phyloP scores from a whole-genome alignment of 64 coral and sea anemone genomes.

The Stichodactyla mertensii region DNA sequence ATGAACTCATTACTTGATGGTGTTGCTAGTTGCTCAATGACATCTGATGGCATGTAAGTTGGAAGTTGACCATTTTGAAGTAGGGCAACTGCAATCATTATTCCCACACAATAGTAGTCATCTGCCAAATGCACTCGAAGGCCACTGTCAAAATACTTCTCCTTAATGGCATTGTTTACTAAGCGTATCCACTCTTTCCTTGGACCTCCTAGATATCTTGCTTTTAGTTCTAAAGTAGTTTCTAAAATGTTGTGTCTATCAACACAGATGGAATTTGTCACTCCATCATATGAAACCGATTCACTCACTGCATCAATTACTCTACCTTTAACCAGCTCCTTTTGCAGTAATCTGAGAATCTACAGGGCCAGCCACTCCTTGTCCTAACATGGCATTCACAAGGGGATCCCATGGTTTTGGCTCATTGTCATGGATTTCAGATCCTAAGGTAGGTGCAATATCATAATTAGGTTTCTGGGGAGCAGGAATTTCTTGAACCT shows the following conservation, averaged over 20 bases:
- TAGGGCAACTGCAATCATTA: slow-evolving; percentile 34
- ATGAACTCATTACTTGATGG: slow-evolving; percentile 5
- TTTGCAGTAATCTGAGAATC: slow-evolving; percentile 19
- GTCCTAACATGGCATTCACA: background rate
- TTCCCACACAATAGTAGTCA: slow-evolving; percentile 34
- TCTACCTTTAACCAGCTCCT: slow-evolving; percentile 33
- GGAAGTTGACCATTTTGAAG: slow-evolving; percentile 44
- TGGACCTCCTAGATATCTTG: slow-evolving; percentile 29
- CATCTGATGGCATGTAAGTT: slow-evolving; percentile 13
- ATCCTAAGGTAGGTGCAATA: no score
- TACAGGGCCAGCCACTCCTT: slow-evolving; percentile 17
- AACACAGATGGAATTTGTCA: slow-evolving; percentile 44
- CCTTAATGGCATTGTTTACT: slow-evolving; percentile 35
- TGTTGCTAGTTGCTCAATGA: slow-evolving; percentile 15
- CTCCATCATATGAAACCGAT: background rate
- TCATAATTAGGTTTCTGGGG: background rate
- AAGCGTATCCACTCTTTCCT: slow-evolving; percentile 46
- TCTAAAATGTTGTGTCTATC: slow-evolving; percentile 29
- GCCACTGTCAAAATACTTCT: slow-evolving; percentile 42
- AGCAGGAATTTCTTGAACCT: background rate
- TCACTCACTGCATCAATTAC: slow-evolving; percentile 23
- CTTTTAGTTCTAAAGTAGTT: slow-evolving; percentile 13
- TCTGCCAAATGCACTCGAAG: slow-evolving; percentile 18
- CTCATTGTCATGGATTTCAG: background rate
- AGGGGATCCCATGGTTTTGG: background rate